Percentiles rank a stretch among this genome's conserved stretches.
These are phyloP conservation scores for Cylindroiulus punctatus DNA, from an alignment of 2,888 invertebrate genomes.

Conservation along the genomic window DNA sequence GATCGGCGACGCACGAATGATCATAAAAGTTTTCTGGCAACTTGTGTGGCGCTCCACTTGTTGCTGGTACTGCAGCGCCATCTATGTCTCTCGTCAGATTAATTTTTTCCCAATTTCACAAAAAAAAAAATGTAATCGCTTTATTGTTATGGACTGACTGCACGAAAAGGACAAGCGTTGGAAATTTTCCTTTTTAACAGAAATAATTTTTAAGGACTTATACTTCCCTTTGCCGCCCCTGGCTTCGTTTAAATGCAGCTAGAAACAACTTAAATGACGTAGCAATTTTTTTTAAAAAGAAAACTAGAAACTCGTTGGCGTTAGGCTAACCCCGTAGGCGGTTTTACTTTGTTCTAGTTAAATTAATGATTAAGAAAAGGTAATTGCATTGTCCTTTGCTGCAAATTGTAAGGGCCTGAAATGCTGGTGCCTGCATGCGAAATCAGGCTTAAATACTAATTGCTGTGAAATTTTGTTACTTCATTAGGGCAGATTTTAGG, in stretches of 20 bases:
- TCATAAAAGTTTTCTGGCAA: slow-evolving; percentile 30
- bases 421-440: too few relatives aligned
- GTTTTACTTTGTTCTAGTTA: background rate
- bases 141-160: background rate
- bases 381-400: background rate
- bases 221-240: background rate
- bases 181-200: background rate
- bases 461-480: too few relatives aligned
- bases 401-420: background rate
- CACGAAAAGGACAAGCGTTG: background rate
- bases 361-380: background rate
- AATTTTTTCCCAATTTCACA: slow-evolving; percentile 9
- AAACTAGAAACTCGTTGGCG: slow-evolving; percentile 5
- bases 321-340: background rate
- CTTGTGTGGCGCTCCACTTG: slow-evolving; percentile 38
- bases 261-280: background rate
- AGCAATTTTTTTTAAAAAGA: background rate
- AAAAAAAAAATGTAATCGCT: background rate
- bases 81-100: background rate
- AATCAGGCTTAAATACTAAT: too few relatives aligned
- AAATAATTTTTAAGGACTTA: background rate
- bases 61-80: background rate
- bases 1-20: slow-evolving; percentile 49
- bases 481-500: too few relatives aligned
- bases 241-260: background rate